Evolutionary conservation across 2,888 invertebrate genomes (phyloP), one percentile per base, ranked within the genome.

Genomic region (Trichacis sp.): DNA sequence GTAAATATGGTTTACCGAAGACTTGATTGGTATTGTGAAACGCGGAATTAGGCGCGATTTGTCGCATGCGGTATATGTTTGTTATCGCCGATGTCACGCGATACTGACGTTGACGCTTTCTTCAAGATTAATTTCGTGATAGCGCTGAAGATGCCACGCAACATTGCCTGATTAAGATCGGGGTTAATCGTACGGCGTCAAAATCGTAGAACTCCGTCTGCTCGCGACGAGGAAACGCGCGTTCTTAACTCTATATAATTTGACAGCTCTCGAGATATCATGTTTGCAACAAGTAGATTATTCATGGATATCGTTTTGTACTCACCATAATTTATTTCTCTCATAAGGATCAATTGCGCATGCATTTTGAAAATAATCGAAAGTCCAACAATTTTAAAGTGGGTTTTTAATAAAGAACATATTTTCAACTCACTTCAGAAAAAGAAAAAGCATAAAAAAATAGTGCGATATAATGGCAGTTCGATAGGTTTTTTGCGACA

Each of bases 151-250:
- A 43, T 43, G 43, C 9, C 19, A 19, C 42, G 17, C n/a, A n/a
- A n/a, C n/a, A n/a, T 11, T 24, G 42, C 29, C 29, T 29, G 51
- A 51, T 40, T 33, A 48, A 55, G 63, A 54, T 63, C 55, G 60
- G 50, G 63, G 63, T 63, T 55, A 69, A 65, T 69, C 54, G 57
- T 40, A 38, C 47, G 52, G 55, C 50, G 55, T 55, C 50, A 53
- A 54, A 43, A 63, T 46, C 36, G 63, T 57, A 42, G 54, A 55
- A 66, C 60, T 45, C 48, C 30, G 38, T 40, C 52, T 52, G 40
- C 19, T 15, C 11, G 38, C 40, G 24, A 38, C 46, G 42, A 33
- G 30, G 24, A 24, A 48, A 33, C 36, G 33, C 24, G 15, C 19
- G 19, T 9, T n/a, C 19, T 36, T 48, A 53, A 59, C 20, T 60